phyloP scores from a whole-genome alignment of 2,888 invertebrate genomes.

The Drosophila mimetica region DNA sequence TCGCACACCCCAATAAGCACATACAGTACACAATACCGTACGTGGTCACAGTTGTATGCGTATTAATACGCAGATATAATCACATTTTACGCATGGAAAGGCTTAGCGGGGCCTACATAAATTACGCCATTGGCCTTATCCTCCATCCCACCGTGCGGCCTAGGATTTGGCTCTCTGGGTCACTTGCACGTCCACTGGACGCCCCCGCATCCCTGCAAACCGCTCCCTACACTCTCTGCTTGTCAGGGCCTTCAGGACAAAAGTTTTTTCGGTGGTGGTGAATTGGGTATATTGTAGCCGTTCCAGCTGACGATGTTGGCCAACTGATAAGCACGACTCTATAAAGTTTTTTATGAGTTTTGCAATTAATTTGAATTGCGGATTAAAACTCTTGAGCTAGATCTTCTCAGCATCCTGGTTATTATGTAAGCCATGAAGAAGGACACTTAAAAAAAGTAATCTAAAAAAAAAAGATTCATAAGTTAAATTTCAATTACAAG shows the following conservation, averaged over 20 bases:
- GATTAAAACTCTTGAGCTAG: slow-evolving; percentile 2
- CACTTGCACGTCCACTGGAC: slow-evolving; percentile 64
- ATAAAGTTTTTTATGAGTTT: slow-evolving; percentile 47
- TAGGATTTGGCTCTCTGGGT: slow-evolving; percentile 49
- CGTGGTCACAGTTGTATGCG: slow-evolving; percentile 30
- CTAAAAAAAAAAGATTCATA: background rate
- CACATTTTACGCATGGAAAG: slow-evolving; percentile 71
- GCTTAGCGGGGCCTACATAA: slow-evolving; percentile 73
- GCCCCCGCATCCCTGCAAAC: slow-evolving; percentile 4
- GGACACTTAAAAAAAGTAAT: background rate
- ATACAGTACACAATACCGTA: slow-evolving; percentile 27
- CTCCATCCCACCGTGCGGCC: slow-evolving; percentile 9
- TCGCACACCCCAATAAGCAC: background rate
- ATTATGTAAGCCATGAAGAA: slow-evolving; percentile 16
- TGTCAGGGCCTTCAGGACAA: slow-evolving; percentile 18
- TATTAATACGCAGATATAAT: slow-evolving; percentile 60
- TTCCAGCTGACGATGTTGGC: slow-evolving; percentile 33
- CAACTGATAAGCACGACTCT: slow-evolving; percentile 50
- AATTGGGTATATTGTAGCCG: slow-evolving; percentile 15
- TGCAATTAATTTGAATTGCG: slow-evolving; percentile 58
- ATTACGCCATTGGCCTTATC: slow-evolving; percentile 63
- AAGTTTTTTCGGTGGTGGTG: slow-evolving; percentile 39
- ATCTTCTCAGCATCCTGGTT: slow-evolving; percentile 4
- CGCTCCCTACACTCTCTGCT: slow-evolving; percentile 21
- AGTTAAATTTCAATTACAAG: background rate